Evolutionary conservation across 2,797 vertebrate species (phyloP), one percentile per base, ranked within the genome.

Genomic region (Buceros bicornis): DNA sequence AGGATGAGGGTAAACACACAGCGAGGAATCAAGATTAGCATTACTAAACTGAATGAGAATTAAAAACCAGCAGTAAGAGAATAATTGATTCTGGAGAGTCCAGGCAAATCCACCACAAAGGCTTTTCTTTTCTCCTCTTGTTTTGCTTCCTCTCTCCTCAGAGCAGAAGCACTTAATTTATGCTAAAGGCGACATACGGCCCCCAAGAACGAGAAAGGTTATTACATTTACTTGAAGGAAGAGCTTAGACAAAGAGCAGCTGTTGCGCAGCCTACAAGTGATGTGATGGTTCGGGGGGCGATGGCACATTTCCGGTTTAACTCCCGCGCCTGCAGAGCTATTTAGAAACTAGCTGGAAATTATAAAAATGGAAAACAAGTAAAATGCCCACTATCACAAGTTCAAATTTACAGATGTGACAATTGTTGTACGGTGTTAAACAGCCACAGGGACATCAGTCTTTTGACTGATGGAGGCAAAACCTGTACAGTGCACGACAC

Each of bases 51-150:
- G 70, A 91, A 85, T 11, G 25, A 90, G 74, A 86, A 96, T 87
- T 96, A 89, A 94, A 95, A 95, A 80, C 61, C 51, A 95, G 72
- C 90, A 50, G 58, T 11, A 33, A 93, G 88, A 81, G 66, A 37
- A 26, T 82, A 84, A 95, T 72, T 65, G 84, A 95, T 95, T 90
- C 83, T 50, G 73, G 79, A 96, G 91, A 97, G 90, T 78, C 82
- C 77, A 89, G 93, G 58, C 82, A 97, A 97, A 97, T 95, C 78
- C 77, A 91, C 61, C 54, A 87, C 31, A 74, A 95, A 89, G n/a
- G 22, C 50, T 89, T 87, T 95, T 82, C 62, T 90, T 93, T 95
- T 91, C 56, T 94, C 74, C 35, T 84, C 76, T 47, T 78, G 45
- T 58, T 96, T 93, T 86, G 37, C 40, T 40, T 54, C 37, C 17